These are phyloP conservation scores for Chromoteleia sp. DNA, from an alignment of 2,888 invertebrate genomes.

Conservation along the genomic window DNA sequence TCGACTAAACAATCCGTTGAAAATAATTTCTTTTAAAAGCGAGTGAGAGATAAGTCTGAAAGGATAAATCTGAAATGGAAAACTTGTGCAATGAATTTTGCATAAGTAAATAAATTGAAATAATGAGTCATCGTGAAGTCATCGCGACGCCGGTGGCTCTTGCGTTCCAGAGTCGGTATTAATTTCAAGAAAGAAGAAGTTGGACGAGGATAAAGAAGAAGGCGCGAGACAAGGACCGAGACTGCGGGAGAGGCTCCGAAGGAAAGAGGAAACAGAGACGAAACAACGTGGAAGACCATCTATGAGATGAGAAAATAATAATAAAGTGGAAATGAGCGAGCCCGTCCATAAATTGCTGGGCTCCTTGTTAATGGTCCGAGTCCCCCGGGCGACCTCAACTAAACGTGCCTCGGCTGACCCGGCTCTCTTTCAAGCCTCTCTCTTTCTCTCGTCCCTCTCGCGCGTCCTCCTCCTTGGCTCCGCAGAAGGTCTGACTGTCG, in stretches of 20 bases:
- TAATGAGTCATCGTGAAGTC: slow-evolving; percentile 77
- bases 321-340: slow-evolving; percentile 84
- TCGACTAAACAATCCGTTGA: not conserved
- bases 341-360: slow-evolving; percentile 84
- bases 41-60: too few species aligned
- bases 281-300: slow-evolving; percentile 81
- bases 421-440: slow-evolving; percentile 74
- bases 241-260: slow-evolving; percentile 56
- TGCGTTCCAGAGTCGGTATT: slow-evolving; percentile 77
- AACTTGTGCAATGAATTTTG: too few species aligned
- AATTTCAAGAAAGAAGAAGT: slow-evolving; percentile 75
- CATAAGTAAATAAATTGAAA: too few species aligned
- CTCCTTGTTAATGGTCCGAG: slow-evolving; percentile 84
- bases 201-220: slow-evolving; percentile 49
- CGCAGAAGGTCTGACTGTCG: slow-evolving; percentile 78
- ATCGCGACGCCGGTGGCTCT: slow-evolving; percentile 76
- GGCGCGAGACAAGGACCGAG: slow-evolving; percentile 64
- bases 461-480: slow-evolving; percentile 38
- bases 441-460: slow-evolving; percentile 65
- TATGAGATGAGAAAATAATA: slow-evolving; percentile 84
- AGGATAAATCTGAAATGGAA: too few species aligned
- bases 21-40: not conserved
- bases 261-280: slow-evolving; percentile 75
- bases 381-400: slow-evolving; percentile 82
- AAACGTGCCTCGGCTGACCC: slow-evolving; percentile 82